Evolutionary conservation across 1,140 invertebrate species (phyloP).

Genomic region (Cotesia glomerata): DNA sequence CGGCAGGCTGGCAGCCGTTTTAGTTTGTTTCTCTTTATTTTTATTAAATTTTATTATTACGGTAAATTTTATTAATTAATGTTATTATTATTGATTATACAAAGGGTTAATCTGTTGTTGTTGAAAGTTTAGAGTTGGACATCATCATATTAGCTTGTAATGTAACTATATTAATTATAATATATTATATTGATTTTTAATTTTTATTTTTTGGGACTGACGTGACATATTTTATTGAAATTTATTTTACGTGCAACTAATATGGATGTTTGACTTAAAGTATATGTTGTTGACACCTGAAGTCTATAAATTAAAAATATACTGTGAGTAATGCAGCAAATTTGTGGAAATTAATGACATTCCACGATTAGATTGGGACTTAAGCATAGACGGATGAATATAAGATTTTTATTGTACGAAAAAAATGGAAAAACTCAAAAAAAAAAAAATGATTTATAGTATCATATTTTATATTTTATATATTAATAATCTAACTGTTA

Average conservation of each 20-base stretch:
- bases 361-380: conserved; percentile 60
- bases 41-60: conserved; percentile 28
- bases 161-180: conserved; percentile 8
- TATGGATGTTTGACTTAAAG: conserved; percentile 53
- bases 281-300: conserved; percentile 56
- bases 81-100: conserved; percentile 17
- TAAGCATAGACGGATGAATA: conserved; percentile 56
- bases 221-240: neutral
- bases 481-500: no score
- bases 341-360: conserved; percentile 60
- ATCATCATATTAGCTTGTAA: conserved; percentile 55
- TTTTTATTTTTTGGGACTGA: neutral
- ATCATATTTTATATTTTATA: conserved; percentile 61
- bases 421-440: no score
- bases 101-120: conserved; percentile 57
- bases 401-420: conserved; percentile 33
- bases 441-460: conserved; percentile 51
- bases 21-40: conserved; percentile 39
- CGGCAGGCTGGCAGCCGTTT: conserved; percentile 34
- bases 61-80: conserved; percentile 16
- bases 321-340: conserved; percentile 45
- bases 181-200: conserved; percentile 1
- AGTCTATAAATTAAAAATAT: conserved; percentile 51
- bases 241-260: conserved; percentile 38
- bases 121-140: conserved; percentile 57